Base-by-base conservation (phyloP, 2,797 vertebrate genomes). In the Sphaeramia orbicularis region DNA sequence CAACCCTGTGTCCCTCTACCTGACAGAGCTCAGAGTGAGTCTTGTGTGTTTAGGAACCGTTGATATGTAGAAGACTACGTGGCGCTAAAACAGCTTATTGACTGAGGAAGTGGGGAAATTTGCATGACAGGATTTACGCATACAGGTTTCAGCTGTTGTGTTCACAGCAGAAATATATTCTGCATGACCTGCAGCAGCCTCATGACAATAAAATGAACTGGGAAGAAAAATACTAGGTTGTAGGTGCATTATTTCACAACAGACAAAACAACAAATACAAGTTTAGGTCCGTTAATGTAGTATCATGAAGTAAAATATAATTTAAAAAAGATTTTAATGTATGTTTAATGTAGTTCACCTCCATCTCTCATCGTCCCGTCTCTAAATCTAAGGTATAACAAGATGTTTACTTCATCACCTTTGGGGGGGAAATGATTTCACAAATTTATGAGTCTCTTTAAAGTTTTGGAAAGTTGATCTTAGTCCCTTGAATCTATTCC, bases 21-120 rank as follows among this genome's bases (percentile, higher is more conserved):
- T 99, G 16, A 77, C 70, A 13, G 95, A 98, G 80, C 95, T 99
- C 69, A 92, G 94, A 64, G 98, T 99, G 85, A 92, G 96, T 73
- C 12, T 10, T 24, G 19, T n/a, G 12, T 56, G 14, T 60, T 7
- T 2, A 43, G 12, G 38, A 15, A 32, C 0, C 12, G 27, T 35
- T 16, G 2, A 10, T 24, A 12, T 65, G 50, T 8, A 71, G 40
- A 21, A 16, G 14, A 37, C 58, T 35, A 43, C n/a, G 51, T 35
- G 55, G n/a, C 10, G 19, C 6, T 68, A 9, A 11, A 11, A 5
- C 0, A 8, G 3, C 14, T 16, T 41, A 40, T 69, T 37, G 14
- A 47, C 44, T 18, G 32, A 53, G 1, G 56, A 79, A 41, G 16
- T 10, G 10, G 6, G 15, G 12, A 41, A 50, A 56, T 38, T 0